phyloP scores from a whole-genome alignment of 2,113 vertebrate species.

The Ictalurus furcatus region DNA sequence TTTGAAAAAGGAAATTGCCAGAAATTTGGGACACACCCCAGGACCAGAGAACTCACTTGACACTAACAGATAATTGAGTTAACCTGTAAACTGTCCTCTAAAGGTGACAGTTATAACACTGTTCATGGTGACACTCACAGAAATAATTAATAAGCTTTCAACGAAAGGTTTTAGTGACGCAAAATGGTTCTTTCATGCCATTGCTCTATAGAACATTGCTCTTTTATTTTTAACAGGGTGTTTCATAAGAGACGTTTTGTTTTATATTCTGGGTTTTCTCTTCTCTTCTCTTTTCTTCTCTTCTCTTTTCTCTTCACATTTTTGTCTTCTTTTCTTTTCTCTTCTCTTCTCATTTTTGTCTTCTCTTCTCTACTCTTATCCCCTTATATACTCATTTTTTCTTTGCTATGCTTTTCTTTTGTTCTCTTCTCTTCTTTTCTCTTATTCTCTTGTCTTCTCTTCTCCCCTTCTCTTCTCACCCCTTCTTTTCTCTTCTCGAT shows the following conservation, averaged over 20 bases:
- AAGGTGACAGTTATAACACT: background rate
- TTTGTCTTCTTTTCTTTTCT: too few species aligned
- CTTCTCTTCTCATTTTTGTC: too few species aligned
- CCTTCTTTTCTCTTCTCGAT: too few species aligned
- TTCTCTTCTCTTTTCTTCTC: too few species aligned
- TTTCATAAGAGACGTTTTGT: background rate
- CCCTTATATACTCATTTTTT: too few species aligned
- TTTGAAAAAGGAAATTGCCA: too few species aligned
- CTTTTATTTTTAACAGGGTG: background rate
- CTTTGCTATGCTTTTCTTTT: too few species aligned
- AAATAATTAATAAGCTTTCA: background rate
- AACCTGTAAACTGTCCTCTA: background rate
- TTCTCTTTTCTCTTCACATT: too few species aligned
- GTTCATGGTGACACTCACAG: background rate
- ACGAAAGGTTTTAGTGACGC: background rate
- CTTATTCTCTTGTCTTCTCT: too few species aligned
- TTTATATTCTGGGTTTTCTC: background rate
- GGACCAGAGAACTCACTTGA: background rate
- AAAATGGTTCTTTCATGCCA: background rate
- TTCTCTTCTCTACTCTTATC: too few species aligned
- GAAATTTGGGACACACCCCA: background rate
- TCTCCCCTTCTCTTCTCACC: too few species aligned
- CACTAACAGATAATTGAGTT: background rate
- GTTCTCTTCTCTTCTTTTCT: too few species aligned
- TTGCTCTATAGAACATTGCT: background rate